Base-by-base conservation (phyloP, 2,113 vertebrate genomes). In the Bucco capensis region DNA sequence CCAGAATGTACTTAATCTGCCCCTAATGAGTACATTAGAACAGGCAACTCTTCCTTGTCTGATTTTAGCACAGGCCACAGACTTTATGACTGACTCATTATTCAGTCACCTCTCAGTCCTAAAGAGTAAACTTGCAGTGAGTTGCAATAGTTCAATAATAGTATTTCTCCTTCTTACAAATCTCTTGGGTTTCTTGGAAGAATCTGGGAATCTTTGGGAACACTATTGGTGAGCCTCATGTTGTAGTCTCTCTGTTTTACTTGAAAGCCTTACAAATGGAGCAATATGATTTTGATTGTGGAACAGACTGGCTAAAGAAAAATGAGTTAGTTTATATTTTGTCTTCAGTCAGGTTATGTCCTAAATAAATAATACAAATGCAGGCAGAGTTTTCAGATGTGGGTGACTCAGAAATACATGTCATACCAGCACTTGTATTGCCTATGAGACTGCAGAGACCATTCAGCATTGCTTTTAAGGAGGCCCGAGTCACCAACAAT, bases 21-120 rank as follows among this genome's bases (percentile, higher is more conserved):
- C 79, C 60, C 54, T 96, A 94, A 92, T 96, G 91, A 91, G 73
- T 81, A 82, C 72, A 91, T 96, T 94, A 94, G 50, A 90, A 89
- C 61, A 91, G 64, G 65, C 93, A 90, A 93, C 91, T 94, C 88
- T 89, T 93, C 88, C 89, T 56, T 86, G 83, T 77, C 88, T 92
- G 64, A 94, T 95, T 93, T 93, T 88, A 92, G 81, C 86, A 92
- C 86, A 95, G 84, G 76, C 87, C 84, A 94, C 95, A 96, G 89
- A 93, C 73, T 96, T 92, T 94, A 93, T 27, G 79, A 82, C 91
- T 56, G 60, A 86, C 54, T 96, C 70, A 86, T 93, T 94, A 72
- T 69, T 94, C 91, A 94, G 92, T 86, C 79, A 91, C 62, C 88
- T 82, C 74, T 82, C n/a, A 40, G 70, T 80, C 75, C 78, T 64